Conservation (phyloP, 2,113 vertebrate species). For the Gnathonemus longibarbis region DNA sequence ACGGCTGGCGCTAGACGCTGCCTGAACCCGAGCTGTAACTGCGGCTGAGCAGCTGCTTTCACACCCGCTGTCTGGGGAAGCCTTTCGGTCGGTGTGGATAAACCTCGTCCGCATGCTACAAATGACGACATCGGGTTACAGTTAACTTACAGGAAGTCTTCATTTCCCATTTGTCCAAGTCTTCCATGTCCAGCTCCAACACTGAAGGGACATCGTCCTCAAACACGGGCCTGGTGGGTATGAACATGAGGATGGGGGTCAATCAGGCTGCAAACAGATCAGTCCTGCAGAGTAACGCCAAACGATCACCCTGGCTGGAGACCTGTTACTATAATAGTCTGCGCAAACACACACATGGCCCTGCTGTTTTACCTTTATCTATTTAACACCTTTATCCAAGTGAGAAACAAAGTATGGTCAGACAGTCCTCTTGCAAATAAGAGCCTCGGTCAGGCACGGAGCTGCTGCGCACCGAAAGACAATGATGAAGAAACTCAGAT, state of each 20-base stretch:
- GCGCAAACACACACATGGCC: neutral
- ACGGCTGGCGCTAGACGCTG: neutral
- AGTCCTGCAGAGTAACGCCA: neutral
- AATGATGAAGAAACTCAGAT: no score
- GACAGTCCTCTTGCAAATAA: no score
- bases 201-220: constrained; percentile 76
- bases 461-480: no score
- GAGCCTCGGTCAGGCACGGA: no score
- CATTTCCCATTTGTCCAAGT: constrained; percentile 74
- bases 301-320: neutral
- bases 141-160: constrained; percentile 49
- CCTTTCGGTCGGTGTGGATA: neutral
- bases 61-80: neutral
- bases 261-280: neutral
- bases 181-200: constrained; percentile 79
- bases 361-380: neutral
- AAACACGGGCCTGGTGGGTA: constrained; percentile 65
- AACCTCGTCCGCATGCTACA: no score
- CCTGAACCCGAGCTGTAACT: neutral
- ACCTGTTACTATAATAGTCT: neutral
- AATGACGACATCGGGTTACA: neutral
- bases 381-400: neutral
- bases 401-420: no score
- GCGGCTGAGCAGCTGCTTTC: neutral
- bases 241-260: neutral